These are phyloP conservation scores for Polyommatus icarus DNA, from an alignment of 2,888 invertebrate species.

Conservation along the genomic window DNA sequence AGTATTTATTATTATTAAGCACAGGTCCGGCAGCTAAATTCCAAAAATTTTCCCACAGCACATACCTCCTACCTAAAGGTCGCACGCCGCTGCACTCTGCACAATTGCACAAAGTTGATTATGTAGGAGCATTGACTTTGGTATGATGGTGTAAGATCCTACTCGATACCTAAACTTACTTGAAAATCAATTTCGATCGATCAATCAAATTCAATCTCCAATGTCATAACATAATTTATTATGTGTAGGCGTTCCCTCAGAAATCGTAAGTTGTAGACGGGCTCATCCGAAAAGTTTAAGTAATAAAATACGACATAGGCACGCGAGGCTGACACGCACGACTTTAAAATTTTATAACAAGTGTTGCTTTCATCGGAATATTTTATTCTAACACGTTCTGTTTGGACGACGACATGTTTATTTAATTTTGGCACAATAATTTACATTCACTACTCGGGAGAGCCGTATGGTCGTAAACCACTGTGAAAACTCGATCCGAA, in stretches of 20 bases:
- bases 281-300: constrained; percentile 5
- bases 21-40: neutral
- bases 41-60: neutral
- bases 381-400: constrained; percentile 22
- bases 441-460: constrained; percentile 5
- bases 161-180: neutral
- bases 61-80: neutral
- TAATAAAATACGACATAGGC: constrained; percentile 4
- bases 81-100: neutral
- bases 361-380: constrained; percentile 8
- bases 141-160: neutral
- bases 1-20: neutral
- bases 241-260: neutral
- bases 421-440: constrained; percentile 10
- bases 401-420: constrained; percentile 7
- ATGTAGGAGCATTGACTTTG: neutral
- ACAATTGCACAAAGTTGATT: neutral
- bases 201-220: neutral
- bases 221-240: neutral
- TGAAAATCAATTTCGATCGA: neutral
- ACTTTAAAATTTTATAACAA: constrained; percentile 9
- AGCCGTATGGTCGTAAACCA: constrained; percentile 4
- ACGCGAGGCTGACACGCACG: neutral
- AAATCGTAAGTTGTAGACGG: constrained; percentile 16
- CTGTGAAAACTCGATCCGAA: neutral